Base-by-base conservation (phyloP, 2,113 vertebrate species). In the Lethenteron reissneri region DNA sequence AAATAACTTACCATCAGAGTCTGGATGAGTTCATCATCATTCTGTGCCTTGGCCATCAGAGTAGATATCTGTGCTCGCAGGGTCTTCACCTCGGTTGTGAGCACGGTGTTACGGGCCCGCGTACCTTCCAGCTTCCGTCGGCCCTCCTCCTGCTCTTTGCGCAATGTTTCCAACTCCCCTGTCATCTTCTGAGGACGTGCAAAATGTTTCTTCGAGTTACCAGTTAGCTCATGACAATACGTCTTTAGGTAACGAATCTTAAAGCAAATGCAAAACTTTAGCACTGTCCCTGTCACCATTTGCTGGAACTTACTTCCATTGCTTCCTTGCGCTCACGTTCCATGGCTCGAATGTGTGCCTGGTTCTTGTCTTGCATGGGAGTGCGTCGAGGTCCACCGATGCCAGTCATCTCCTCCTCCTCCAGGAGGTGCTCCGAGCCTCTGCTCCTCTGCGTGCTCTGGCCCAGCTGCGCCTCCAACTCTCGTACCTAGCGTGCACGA, bases 21-120 rank as follows among this genome's bases (percentile, higher is more conserved):
- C 0, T 87, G 83, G 15, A 97, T 79, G 12, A 95, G 82, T 73
- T 96, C 91, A 6, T 94, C 80, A 0, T 96, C 87, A 0, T 90
- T 89, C 71, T 83, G 84, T 2, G 85, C 86, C 74, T 97, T 97
- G 71, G 91, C 86, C 76, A 84, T 74, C 25, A 97, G 79, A 6
- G 83, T 89, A 58, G 76, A 57, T 73, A 88, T 80, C 74, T 94
- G 91, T 62, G 56, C 76, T 76, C 84, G 87, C 75, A 92, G 79
- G 25, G 78, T 80, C 80, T 87, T 91, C 58, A 88, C 75, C 74
- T 97, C 88, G 0, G 72, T 76, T 1, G 83, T 79, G 72, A 95
- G 79, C 17, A 84, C 74, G 76, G 80, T 84, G 81, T 83, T 95
- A 69, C 92, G 83, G 71, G 89, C 83, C 78, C 76, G 86, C 1